Base-by-base conservation (phyloP, 2,888 invertebrate genomes). In the Coenonympha arcania region DNA sequence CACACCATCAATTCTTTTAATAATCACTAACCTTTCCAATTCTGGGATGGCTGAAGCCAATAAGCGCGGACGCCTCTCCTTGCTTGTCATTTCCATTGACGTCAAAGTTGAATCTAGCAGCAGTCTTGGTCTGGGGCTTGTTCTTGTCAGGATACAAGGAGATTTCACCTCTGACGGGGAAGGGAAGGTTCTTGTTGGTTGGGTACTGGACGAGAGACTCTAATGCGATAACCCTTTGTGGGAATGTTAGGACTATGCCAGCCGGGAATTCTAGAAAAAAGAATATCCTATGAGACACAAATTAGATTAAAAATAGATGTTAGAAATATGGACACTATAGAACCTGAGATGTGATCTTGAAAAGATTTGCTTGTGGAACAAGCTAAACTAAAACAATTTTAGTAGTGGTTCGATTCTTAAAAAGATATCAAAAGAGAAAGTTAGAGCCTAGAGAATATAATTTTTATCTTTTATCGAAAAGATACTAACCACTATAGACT, bases 71-170 rank as follows among this genome's bases (percentile, higher is more conserved):
- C 1, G 88, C 68, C 3, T 81, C 77, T 30, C 88, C 78, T 42
- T 87, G 76, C 2, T 87, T 76, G 3, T 89, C 87, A 0, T 79
- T 63, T 0, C 74, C 77, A 3, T 82, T 76, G 2, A 90, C 59
- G 56, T 92, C 89, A 0, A 89, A 76, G 33, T 72, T 68, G 48
- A 89, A 87, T 11, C 84, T 76, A 0, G 91, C 64, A 0, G 88
- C 84, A 0, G 91, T 88, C 66, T 91, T 93, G 58, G 91, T 89
- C n/a, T 89, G 87, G 0, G 93, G 92, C 57, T 90, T 89, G 63
- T 89, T 89, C 69, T 93, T 92, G 78, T 95, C 92, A 44, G 93
- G 73, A 69, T 92, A 93, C 31, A 93, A 78, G 6, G 84, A 80
- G 4, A 90, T 62, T 44, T 93, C 92, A 6, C 90, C 87, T 46